phyloP scores from a whole-genome alignment of 2,888 invertebrate species.

The Cephonodes hylas region DNA sequence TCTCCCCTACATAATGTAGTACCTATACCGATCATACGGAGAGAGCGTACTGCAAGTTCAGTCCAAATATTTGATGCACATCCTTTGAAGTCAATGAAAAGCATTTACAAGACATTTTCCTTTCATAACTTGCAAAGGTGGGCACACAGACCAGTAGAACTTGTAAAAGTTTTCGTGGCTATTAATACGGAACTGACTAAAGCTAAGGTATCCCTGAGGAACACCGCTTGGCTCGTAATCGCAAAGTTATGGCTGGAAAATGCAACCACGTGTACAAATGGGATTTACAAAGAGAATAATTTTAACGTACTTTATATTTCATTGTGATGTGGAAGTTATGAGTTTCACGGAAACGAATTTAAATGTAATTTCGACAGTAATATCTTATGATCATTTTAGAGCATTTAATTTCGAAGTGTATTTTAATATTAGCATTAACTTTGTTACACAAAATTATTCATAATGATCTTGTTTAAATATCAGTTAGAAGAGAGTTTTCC shows the following conservation, averaged over 20 bases:
- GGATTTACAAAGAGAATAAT: not conserved
- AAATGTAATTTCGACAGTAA: not conserved
- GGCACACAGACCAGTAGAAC: not conserved
- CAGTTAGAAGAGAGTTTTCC: too few relatives aligned
- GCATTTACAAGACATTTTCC: too few relatives aligned
- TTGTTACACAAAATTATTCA: too few relatives aligned
- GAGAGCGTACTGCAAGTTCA: too few relatives aligned
- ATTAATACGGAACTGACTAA: not conserved
- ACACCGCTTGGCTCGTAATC: not conserved
- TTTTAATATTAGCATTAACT: too few relatives aligned
- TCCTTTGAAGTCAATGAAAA: too few relatives aligned
- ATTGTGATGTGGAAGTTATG: not conserved
- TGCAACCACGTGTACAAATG: constrained; percentile 5
- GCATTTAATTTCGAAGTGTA: not conserved
- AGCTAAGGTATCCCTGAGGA: not conserved
- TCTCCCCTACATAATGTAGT: too few relatives aligned
- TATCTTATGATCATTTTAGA: not conserved
- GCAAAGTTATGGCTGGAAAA: not conserved
- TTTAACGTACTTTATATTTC: not conserved
- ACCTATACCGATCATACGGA: too few relatives aligned
- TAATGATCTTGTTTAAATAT: too few relatives aligned
- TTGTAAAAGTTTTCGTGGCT: not conserved
- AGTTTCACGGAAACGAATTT: not conserved
- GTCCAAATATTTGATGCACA: too few relatives aligned
- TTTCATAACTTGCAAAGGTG: too few relatives aligned